A percentile compares a stretch with the other conserved stretches of the same genome.
Conservation (phyloP, 2,888 invertebrate genomes). For the Ryuthela nishihirai region DNA sequence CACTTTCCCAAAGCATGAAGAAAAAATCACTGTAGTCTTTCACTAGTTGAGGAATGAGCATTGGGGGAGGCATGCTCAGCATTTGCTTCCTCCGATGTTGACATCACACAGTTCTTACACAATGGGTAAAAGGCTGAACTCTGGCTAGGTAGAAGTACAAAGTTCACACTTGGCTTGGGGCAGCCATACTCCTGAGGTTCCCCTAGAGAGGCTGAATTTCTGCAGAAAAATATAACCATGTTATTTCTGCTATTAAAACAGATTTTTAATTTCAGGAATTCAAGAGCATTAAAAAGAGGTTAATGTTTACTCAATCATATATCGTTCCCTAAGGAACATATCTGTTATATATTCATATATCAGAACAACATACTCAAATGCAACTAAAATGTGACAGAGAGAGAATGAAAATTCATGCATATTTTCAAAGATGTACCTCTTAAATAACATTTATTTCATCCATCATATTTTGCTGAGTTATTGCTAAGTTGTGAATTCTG, state of each 20-base stretch:
- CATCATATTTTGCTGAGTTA: too few species aligned
- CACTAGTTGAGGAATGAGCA: slow-evolving; percentile 15
- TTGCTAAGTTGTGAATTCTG: too few species aligned
- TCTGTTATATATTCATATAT: too few species aligned
- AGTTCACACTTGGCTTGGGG: slow-evolving; percentile 64
- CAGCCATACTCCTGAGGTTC: slow-evolving; percentile 52
- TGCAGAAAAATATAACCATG: slow-evolving; percentile 11
- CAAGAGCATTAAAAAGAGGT: too few species aligned
- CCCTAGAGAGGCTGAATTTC: slow-evolving; percentile 14
- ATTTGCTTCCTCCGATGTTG: slow-evolving; percentile 18
- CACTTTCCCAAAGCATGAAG: slow-evolving; percentile 7
- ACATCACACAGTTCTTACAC: slow-evolving; percentile 34
- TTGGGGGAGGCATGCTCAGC: slow-evolving; percentile 14
- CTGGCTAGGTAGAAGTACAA: slow-evolving; percentile 72
- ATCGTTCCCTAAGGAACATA: too few species aligned
- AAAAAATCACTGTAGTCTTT: slow-evolving; percentile 24
- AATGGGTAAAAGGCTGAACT: slow-evolving; percentile 75
- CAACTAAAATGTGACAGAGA: too few species aligned
- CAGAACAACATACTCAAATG: too few species aligned
- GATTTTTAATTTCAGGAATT: too few species aligned
- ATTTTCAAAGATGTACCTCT: too few species aligned
- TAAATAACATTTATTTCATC: too few species aligned
- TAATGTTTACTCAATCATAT: too few species aligned
- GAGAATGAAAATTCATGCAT: too few species aligned
- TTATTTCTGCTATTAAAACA: background rate